Percentiles rank a stretch among this genome's conserved stretches.
Conservation (phyloP, 2,888 invertebrate species). For the Pachydiplax longipennis region DNA sequence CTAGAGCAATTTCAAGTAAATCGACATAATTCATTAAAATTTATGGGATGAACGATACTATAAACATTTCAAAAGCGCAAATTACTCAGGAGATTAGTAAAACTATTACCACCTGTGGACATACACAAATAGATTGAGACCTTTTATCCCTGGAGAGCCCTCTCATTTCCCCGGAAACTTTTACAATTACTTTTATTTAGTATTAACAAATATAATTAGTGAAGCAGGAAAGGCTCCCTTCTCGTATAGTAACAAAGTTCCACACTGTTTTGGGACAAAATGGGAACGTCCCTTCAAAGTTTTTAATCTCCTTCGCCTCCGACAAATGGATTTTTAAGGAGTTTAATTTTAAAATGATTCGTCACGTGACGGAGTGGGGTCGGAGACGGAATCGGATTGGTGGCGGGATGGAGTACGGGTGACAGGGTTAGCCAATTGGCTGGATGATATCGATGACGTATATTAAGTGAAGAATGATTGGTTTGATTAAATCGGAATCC, state of each 20-base stretch:
- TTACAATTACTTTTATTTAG: too few relatives aligned
- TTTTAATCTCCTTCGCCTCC: slow-evolving; percentile 40
- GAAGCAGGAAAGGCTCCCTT: too few relatives aligned
- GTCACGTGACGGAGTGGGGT: slow-evolving; percentile 17
- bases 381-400: slow-evolving; percentile 19
- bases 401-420: slow-evolving; percentile 33
- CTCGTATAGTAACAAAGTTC: slow-evolving; percentile 20
- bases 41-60: too few relatives aligned
- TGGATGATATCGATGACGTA: slow-evolving; percentile 43
- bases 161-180: too few relatives aligned
- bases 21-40: too few relatives aligned
- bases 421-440: slow-evolving; percentile 44
- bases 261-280: slow-evolving; percentile 31
- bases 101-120: too few relatives aligned
- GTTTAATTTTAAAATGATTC: slow-evolving; percentile 44
- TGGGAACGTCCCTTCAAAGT: slow-evolving; percentile 43
- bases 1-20: too few relatives aligned
- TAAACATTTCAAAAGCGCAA: too few relatives aligned
- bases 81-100: too few relatives aligned
- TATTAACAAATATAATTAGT: too few relatives aligned
- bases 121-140: too few relatives aligned
- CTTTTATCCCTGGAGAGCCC: too few relatives aligned
- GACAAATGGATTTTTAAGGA: slow-evolving; percentile 43
- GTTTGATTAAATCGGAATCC: slow-evolving; percentile 40
- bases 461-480: slow-evolving; percentile 44